Percentiles rank a stretch among this genome's conserved stretches.
Evolutionary conservation across 1,140 invertebrate genomes (phyloP).

Genomic region (Drosophila parabipectinata): DNA sequence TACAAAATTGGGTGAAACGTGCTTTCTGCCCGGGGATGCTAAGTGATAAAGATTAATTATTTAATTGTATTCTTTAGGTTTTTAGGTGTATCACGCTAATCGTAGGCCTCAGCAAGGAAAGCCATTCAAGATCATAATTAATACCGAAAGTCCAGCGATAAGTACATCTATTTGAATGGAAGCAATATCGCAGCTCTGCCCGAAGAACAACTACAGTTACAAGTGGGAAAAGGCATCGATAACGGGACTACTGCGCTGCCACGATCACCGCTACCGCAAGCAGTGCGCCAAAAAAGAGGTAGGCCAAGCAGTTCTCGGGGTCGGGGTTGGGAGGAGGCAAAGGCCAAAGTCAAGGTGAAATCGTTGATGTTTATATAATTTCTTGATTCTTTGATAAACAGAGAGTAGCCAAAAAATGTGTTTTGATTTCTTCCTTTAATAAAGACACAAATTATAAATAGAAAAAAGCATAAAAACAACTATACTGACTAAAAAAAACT

Average conservation of each 20-base stretch:
- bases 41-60: not conserved
- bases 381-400: not conserved
- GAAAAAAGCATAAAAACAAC: not conserved
- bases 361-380: not conserved
- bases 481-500: not conserved
- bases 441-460: not conserved
- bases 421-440: not conserved
- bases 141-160: conserved; percentile 12
- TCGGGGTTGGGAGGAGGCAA: not conserved
- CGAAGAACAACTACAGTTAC: conserved; percentile 1
- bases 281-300: conserved; percentile 31
- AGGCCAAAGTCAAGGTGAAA: conserved; percentile 1
- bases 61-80: conserved; percentile 8
- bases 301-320: not conserved
- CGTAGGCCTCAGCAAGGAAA: not conserved
- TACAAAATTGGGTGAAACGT: conserved; percentile 40
- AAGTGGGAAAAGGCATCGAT: conserved; percentile 5
- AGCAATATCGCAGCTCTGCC: conserved; percentile 59
- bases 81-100: not conserved
- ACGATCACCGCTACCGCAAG: conserved; percentile 30
- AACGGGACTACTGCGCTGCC: conserved; percentile 28
- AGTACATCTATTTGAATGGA: conserved; percentile 68
- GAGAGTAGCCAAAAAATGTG: not conserved
- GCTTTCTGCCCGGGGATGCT: not conserved
- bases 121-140: not conserved